phyloP scores from a whole-genome alignment of 2,888 invertebrate species.

The Agonopterix heracliana region DNA sequence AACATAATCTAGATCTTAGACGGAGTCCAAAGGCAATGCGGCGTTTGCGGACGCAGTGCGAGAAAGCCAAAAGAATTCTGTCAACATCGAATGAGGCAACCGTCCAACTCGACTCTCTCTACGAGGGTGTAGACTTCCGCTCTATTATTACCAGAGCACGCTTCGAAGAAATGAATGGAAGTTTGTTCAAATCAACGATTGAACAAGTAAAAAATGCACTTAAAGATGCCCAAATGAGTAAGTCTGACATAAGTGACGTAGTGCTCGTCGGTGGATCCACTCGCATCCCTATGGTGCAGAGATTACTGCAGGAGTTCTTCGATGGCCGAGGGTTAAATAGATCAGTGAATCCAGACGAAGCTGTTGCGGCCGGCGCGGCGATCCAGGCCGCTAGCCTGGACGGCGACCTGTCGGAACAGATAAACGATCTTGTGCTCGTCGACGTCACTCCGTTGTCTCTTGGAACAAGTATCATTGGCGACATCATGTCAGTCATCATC shows the following conservation, averaged over 20 bases:
- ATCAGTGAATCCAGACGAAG: too few relatives aligned
- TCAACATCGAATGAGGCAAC: conserved; percentile 38
- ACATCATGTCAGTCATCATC: too few relatives aligned
- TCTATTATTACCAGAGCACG: conserved; percentile 34
- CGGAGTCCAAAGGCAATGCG: conserved; percentile 25
- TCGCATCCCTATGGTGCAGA: conserved; percentile 24
- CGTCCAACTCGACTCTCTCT: conserved; percentile 39
- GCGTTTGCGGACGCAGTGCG: conserved; percentile 44
- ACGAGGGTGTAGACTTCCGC: conserved; percentile 41
- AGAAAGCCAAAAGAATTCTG: conserved; percentile 39
- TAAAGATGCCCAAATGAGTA: conserved; percentile 35
- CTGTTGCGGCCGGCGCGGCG: too few relatives aligned
- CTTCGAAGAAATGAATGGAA: conserved; percentile 55
- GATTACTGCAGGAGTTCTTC: too few relatives aligned
- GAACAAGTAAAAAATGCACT: conserved; percentile 36
- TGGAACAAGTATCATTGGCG: too few relatives aligned
- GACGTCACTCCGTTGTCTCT: too few relatives aligned
- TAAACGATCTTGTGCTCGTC: conserved; percentile 30
- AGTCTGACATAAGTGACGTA: conserved; percentile 39
- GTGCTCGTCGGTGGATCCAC: conserved; percentile 56
- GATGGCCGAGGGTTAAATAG: too few relatives aligned
- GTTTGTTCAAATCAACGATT: conserved; percentile 47
- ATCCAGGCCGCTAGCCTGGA: too few relatives aligned
- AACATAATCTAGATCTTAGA: neutral
- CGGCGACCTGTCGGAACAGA: too few relatives aligned